Conservation (phyloP, 2,113 vertebrate species). For the Narcine bancroftii region DNA sequence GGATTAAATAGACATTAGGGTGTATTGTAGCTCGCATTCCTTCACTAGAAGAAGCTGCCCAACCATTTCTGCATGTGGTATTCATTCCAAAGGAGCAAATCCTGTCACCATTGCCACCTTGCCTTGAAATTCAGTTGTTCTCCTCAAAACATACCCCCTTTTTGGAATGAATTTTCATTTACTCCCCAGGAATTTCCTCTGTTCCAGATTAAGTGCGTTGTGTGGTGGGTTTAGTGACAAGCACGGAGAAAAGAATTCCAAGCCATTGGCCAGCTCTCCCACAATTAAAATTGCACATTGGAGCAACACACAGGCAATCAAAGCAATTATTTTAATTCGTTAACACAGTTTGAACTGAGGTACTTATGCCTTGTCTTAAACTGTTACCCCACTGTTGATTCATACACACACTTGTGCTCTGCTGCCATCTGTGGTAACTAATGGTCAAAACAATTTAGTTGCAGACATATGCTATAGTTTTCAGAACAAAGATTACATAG, state of each 20-base stretch:
- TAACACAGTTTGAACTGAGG: background rate
- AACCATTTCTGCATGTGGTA: background rate
- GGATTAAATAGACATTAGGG: background rate
- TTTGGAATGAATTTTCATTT: background rate
- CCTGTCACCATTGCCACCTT: background rate
- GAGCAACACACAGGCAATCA: no score
- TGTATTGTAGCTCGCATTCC: background rate
- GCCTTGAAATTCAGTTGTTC: background rate
- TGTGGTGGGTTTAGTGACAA: background rate
- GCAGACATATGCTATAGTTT: background rate
- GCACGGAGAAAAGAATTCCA: background rate
- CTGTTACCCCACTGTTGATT: background rate
- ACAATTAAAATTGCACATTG: background rate
- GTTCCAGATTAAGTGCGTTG: background rate
- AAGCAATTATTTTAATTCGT: background rate
- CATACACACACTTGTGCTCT: background rate
- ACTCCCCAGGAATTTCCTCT: background rate
- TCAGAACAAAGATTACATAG: background rate
- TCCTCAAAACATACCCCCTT: background rate
- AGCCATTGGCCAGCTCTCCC: background rate
- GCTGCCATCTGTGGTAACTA: slow-evolving; percentile 31
- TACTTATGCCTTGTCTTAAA: slow-evolving; percentile 17
- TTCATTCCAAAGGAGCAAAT: background rate
- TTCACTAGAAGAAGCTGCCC: background rate
- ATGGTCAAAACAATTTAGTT: background rate